Evolutionary conservation across 2,888 invertebrate species (phyloP).

Genomic region (Peribatodes rhomboidaria): DNA sequence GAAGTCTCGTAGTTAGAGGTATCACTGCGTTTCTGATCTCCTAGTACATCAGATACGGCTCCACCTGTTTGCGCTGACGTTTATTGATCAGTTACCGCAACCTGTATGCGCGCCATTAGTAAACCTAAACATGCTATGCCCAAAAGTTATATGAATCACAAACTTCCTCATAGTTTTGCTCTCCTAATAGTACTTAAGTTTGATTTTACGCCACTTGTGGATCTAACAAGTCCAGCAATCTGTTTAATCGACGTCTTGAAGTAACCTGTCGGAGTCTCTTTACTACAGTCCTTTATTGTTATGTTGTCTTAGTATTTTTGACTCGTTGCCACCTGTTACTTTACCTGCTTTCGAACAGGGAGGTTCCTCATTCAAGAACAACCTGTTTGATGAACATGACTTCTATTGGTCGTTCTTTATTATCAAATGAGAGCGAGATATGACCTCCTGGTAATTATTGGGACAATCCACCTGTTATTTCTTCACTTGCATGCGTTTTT

Average conservation of each 20-base stretch:
- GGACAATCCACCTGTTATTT: constrained; percentile 4
- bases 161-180: constrained; percentile 4
- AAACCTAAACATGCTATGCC: too few relatives aligned
- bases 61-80: constrained; percentile 20
- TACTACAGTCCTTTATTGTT: background rate
- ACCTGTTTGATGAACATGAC: background rate
- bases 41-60: constrained; percentile 12
- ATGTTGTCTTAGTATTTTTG: constrained; percentile 10
- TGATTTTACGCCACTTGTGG: constrained; percentile 21
- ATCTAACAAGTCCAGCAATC: background rate
- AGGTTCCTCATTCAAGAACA: background rate
- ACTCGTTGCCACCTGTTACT: constrained; percentile 11
- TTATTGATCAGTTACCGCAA: constrained; percentile 1
- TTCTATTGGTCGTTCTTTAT: background rate
- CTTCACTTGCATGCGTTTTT: background rate
- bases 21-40: constrained; percentile 11
- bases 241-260: background rate
- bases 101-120: too few relatives aligned
- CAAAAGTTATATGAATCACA: too few relatives aligned
- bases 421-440: background rate
- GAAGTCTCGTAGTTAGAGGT: constrained; percentile 10
- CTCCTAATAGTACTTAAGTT: constrained; percentile 19
- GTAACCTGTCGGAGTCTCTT: background rate
- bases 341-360: constrained; percentile 5
- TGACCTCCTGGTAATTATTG: constrained; percentile 22